Evolutionary conservation across 2,888 invertebrate species (phyloP).

Genomic region (Brachypalpus laphriformis): DNA sequence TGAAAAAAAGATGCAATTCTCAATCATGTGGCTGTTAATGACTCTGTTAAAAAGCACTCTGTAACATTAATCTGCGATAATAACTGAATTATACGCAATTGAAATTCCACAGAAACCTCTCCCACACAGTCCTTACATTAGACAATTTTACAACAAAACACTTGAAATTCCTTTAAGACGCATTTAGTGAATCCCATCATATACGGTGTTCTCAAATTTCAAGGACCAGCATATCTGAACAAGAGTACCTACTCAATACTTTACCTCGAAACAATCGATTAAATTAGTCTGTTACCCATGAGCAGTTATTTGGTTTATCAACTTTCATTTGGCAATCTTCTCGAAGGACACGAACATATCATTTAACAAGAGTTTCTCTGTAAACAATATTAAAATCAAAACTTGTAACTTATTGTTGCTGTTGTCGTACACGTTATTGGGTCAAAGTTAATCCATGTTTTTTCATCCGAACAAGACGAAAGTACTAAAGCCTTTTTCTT

Average conservation of each 20-base stretch:
- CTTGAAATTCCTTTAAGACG: not conserved
- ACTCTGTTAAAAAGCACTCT: not conserved
- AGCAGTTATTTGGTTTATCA: not conserved
- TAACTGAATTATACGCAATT: not conserved
- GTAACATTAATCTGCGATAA: not conserved
- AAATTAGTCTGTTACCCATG: not conserved
- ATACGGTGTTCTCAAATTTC: not conserved
- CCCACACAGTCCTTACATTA: not conserved
- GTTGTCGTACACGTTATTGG: not conserved
- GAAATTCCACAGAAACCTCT: not conserved
- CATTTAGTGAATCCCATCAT: not conserved
- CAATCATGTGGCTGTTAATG: no score
- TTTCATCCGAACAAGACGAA: no score
- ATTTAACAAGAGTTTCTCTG: not conserved
- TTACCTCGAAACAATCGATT: not conserved
- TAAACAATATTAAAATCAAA: no score
- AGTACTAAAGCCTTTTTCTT: no score
- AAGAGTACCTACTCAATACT: not conserved
- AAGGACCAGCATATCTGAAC: not conserved
- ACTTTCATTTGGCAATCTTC: not conserved
- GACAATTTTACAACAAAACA: not conserved
- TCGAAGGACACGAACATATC: not conserved
- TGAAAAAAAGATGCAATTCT: no score
- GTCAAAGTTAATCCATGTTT: no score
- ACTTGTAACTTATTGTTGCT: not conserved